Evolutionary conservation across 2,797 vertebrate genomes (phyloP).

Genomic region (Helicolenus hilgendorfi): DNA sequence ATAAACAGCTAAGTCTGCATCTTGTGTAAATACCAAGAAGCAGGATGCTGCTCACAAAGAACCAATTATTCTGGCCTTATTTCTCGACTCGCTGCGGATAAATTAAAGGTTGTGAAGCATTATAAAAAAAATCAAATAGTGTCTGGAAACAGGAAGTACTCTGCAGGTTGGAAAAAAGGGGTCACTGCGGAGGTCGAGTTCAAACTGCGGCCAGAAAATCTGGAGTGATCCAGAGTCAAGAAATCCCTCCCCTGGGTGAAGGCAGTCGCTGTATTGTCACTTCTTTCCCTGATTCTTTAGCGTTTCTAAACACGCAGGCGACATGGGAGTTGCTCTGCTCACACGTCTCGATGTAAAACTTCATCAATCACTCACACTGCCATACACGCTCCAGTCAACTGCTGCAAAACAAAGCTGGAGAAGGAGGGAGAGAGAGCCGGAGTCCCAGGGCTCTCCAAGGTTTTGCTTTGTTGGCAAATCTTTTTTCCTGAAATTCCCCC

Average conservation of each 20-base stretch:
- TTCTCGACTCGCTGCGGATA: neutral
- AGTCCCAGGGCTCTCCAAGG: constrained; percentile 53
- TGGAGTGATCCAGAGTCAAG: neutral
- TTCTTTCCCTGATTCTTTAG: neutral
- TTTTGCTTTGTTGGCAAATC: constrained; percentile 54
- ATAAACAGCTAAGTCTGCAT: neutral
- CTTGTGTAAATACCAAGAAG: neutral
- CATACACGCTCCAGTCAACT: constrained; percentile 22
- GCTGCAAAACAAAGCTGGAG: constrained; percentile 25
- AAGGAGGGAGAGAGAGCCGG: neutral
- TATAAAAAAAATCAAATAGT: neutral
- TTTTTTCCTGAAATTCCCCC: constrained; percentile 27
- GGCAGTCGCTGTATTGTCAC: neutral
- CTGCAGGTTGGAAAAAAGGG: neutral
- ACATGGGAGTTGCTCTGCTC: constrained; percentile 3
- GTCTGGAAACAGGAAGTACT: constrained; percentile 2
- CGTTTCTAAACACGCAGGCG: neutral
- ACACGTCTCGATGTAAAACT: constrained; percentile 7
- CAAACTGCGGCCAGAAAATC: neutral
- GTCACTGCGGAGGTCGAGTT: neutral
- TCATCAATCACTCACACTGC: constrained; percentile 33
- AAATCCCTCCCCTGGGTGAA: neutral
- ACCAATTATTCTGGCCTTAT: neutral
- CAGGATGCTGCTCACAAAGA: neutral
- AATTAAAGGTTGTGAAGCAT: neutral